Conservation (phyloP, 2,888 invertebrate genomes). For the Meandrusa payeni region DNA sequence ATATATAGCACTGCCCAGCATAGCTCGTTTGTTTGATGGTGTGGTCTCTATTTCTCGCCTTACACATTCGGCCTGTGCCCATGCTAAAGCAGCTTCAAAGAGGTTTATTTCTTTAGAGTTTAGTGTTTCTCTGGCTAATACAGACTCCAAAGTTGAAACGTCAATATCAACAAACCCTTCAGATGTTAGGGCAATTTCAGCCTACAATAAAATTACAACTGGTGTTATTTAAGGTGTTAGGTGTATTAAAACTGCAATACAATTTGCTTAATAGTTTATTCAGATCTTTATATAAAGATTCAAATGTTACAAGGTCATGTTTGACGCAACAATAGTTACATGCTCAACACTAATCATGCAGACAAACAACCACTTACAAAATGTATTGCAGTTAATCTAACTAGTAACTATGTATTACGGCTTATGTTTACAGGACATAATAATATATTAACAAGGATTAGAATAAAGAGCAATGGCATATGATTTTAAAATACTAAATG, state of each 20-base stretch:
- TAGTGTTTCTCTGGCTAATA: slow-evolving; percentile 94
- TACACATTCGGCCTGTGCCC: slow-evolving; percentile 95
- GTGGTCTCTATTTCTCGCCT: slow-evolving; percentile 91
- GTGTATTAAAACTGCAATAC: slow-evolving; percentile 80
- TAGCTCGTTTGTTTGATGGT: slow-evolving; percentile 88
- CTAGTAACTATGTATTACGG: slow-evolving; percentile 24
- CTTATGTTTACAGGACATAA: slow-evolving; percentile 5
- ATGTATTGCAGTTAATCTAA: slow-evolving; percentile 73
- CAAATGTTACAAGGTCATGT: slow-evolving; percentile 52
- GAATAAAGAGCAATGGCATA: slow-evolving; percentile 22
- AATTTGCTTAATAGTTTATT: slow-evolving; percentile 72
- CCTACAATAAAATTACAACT: slow-evolving; percentile 78
- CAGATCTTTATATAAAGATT: slow-evolving; percentile 49
- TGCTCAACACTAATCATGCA: slow-evolving; percentile 57
- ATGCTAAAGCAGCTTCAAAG: slow-evolving; percentile 94
- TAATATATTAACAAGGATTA: slow-evolving; percentile 15
- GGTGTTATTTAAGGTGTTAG: slow-evolving; percentile 42
- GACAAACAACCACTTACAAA: slow-evolving; percentile 50
- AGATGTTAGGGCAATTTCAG: slow-evolving; percentile 96
- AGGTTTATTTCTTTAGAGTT: slow-evolving; percentile 96
- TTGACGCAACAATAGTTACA: slow-evolving; percentile 46
- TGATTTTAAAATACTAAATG: background rate
- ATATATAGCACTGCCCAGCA: slow-evolving; percentile 89
- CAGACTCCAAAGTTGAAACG: slow-evolving; percentile 94
- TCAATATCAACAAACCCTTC: slow-evolving; percentile 98